Percentiles rank a stretch among this genome's conserved stretches.
Conservation (phyloP, 2,888 invertebrate genomes). For the Leptinotarsa rubiginosa region DNA sequence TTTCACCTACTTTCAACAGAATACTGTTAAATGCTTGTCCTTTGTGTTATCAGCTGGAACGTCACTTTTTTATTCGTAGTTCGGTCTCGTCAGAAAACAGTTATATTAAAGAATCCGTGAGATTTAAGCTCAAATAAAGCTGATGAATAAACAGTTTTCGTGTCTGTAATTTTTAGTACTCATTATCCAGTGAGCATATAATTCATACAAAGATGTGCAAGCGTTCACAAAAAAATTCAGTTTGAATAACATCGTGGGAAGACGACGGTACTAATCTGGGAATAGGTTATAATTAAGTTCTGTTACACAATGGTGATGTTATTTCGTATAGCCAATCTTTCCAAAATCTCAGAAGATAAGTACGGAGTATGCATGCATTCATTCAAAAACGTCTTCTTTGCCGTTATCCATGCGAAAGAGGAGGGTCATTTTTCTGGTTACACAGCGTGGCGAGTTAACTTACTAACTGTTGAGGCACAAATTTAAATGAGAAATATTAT, state of each 20-base stretch:
- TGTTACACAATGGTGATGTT: constrained; percentile 17
- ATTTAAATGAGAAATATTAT: too few species aligned
- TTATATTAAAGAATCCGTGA: constrained; percentile 18
- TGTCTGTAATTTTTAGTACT: constrained; percentile 19
- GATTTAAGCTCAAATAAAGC: constrained; percentile 8
- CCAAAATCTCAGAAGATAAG: constrained; percentile 16
- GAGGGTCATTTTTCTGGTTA: neutral
- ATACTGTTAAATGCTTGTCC: constrained; percentile 11
- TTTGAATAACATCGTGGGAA: constrained; percentile 20
- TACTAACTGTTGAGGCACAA: too few species aligned
- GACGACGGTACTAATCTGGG: constrained; percentile 7
- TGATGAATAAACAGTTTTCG: constrained; percentile 19
- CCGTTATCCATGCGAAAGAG: constrained; percentile 1
- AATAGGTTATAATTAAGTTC: constrained; percentile 10
- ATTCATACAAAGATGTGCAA: constrained; percentile 21
- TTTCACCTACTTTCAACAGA: constrained; percentile 9
- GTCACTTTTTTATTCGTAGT: constrained; percentile 20
- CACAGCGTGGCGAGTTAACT: neutral
- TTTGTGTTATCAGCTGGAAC: constrained; percentile 12
- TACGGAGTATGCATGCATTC: neutral
- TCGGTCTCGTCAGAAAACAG: constrained; percentile 13
- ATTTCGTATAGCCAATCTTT: constrained; percentile 7
- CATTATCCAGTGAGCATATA: constrained; percentile 15
- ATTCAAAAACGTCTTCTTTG: neutral
- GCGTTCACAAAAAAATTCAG: constrained; percentile 8